Evolutionary conservation across 2,797 vertebrate genomes (phyloP), one percentile per base, ranked within the genome.

Genomic region (Atherinosoma microstoma): DNA sequence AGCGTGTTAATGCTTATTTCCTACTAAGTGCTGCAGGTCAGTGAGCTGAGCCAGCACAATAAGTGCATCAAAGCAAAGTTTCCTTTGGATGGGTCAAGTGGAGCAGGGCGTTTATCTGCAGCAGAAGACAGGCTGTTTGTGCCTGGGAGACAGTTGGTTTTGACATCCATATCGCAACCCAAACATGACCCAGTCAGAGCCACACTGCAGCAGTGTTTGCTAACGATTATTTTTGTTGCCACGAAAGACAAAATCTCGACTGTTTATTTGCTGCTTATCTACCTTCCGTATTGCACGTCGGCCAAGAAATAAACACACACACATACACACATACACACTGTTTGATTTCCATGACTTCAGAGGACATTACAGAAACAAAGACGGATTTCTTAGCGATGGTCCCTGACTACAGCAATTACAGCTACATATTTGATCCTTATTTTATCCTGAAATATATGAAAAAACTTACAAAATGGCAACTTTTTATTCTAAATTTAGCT

Each of bases 201-300:
- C 58, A 76, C 73, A 71, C 68, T 40, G 13, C 63, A 42, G 40
- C 61, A 0, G 9, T 51, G 69, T 68, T 67, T 73, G 16, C 64
- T 53, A 54, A 36, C 20, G 35, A 45, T 75, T 60, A 47, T 64
- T 72, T 65, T 75, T 78, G 81, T 82, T 89, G 73, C 75, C 71
- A 71, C 8, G 12, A 63, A 54, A 88, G 73, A 78, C 64, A 51
- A 71, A 79, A 72, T 62, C 74, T 67, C 53, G 45, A 54, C 76
- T 88, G 77, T 86, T 82, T 89, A 70, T 90, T 84, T 88, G 72
- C 63, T n/a, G 60, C 56, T 86, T 88, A 83, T 89, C 86, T 75
- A 35, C 67, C 76, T 90, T 92, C 86, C 80, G 82, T 34, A 38
- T 12, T 80, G 80, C 57, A 42, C 4, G 10, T 63, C 58, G 72